These are phyloP conservation scores for Gallinago stenura DNA, from an alignment of 2,797 vertebrate genomes.

Conservation along the genomic window DNA sequence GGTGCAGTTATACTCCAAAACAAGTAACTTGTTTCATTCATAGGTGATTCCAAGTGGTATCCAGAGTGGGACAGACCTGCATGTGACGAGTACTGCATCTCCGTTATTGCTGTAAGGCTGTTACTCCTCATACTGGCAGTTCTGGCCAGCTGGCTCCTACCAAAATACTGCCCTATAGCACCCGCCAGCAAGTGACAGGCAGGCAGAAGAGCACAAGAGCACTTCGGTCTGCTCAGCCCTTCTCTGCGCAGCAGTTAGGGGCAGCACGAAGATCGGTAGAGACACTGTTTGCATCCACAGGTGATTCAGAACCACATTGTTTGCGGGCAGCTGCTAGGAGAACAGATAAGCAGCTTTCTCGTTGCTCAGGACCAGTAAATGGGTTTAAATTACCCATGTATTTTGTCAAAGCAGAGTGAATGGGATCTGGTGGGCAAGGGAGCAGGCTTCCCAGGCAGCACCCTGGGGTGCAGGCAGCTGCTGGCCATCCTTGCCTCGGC, in stretches of 20 bases:
- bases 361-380: not conserved
- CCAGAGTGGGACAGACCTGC: conserved; percentile 48
- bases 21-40: conserved; percentile 39
- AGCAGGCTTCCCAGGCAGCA: not conserved
- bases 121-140: conserved; percentile 70
- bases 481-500: not conserved
- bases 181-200: conserved; percentile 65
- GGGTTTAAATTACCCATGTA: not conserved
- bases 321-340: not conserved
- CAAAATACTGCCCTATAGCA: conserved; percentile 70
- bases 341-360: not conserved
- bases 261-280: not conserved
- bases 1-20: not conserved
- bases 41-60: conserved; percentile 56
- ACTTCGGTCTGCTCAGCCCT: not conserved
- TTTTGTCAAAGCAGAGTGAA: not conserved
- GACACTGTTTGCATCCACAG: not conserved
- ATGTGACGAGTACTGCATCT: conserved; percentile 29
- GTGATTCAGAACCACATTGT: not conserved
- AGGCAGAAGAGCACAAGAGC: not conserved
- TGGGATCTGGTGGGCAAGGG: not conserved
- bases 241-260: not conserved
- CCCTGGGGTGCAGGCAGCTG: not conserved
- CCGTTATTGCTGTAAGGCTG: conserved; percentile 58
- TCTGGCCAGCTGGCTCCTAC: conserved; percentile 62